A percentile compares a stretch with the other conserved stretches of the same genome.
phyloP scores from a whole-genome alignment of 2,888 invertebrate species.

The Spisula solida region DNA sequence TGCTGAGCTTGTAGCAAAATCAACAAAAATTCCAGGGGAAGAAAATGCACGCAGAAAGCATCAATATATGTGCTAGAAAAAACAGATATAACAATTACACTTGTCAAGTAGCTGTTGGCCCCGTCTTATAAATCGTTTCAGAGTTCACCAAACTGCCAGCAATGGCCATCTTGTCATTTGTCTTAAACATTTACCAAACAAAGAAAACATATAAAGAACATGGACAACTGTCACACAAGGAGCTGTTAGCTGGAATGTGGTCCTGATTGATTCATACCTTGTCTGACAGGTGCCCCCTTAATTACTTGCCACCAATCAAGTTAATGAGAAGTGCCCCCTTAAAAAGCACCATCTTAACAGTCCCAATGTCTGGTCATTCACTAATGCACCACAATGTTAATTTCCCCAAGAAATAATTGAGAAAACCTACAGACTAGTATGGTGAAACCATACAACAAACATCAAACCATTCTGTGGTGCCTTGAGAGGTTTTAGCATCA shows the following conservation, averaged over 20 bases:
- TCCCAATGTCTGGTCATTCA: neutral
- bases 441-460: neutral
- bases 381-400: neutral
- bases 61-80: no score
- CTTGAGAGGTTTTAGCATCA: neutral
- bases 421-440: constrained; percentile 6
- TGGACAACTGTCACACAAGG: constrained; percentile 3
- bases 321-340: constrained; percentile 27
- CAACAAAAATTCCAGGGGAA: no score
- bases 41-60: no score
- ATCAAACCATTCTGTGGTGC: neutral
- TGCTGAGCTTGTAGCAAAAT: no score
- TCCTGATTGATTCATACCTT: constrained; percentile 32
- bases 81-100: neutral
- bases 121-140: neutral
- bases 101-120: neutral
- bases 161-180: neutral
- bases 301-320: constrained; percentile 40
- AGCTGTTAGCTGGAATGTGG: neutral
- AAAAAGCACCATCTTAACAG: neutral
- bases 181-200: neutral
- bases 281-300: constrained; percentile 42
- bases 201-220: neutral
- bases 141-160: neutral
- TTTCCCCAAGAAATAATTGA: constrained; percentile 19